phyloP scores from a whole-genome alignment of 2,113 vertebrate species.

The Centropus bengalensis region DNA sequence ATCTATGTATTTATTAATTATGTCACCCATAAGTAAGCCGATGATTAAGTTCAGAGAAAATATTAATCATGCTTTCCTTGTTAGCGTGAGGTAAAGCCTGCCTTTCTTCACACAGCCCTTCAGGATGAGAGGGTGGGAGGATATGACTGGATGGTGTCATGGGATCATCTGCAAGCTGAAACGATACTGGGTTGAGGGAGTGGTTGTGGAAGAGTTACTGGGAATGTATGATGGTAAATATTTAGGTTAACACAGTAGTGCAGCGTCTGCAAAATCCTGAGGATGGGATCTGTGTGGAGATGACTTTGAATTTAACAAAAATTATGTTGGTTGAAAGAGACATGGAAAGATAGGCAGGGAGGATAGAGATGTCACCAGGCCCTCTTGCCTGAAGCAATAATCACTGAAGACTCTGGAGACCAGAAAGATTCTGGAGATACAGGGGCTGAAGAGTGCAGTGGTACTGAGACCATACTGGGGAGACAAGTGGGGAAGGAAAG shows the following conservation, averaged over 20 bases:
- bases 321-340: neutral
- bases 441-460: neutral
- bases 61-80: neutral
- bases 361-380: neutral
- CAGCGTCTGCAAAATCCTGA: neutral
- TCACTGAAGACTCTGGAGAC: neutral
- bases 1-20: neutral
- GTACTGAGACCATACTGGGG: neutral
- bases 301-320: neutral
- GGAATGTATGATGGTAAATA: slow-evolving; percentile 18
- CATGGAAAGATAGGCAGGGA: neutral
- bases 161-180: rapidly evolving
- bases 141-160: neutral
- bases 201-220: neutral
- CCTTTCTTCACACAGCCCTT: neutral
- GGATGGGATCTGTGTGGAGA: neutral
- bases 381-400: neutral
- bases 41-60: neutral
- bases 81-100: neutral
- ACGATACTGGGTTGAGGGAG: neutral
- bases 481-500: neutral
- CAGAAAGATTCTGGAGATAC: neutral
- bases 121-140: neutral
- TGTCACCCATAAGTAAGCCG: neutral
- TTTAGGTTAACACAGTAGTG: neutral